Evolutionary conservation across 2,797 vertebrate species (phyloP).

Genomic region (Cyprinodon diabolis): DNA sequence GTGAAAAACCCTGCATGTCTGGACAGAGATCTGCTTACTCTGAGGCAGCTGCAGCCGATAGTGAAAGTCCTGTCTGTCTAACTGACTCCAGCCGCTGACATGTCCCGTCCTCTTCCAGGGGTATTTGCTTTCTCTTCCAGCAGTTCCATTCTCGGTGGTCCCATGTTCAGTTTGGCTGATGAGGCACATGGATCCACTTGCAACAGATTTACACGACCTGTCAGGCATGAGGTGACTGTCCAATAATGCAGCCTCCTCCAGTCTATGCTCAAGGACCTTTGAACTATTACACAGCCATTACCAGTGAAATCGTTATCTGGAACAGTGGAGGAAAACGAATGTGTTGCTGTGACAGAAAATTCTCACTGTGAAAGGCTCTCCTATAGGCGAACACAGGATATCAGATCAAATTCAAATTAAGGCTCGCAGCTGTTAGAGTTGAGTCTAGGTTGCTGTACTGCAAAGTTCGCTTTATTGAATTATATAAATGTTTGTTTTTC

Average conservation of each 20-base stretch:
- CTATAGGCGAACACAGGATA: slow-evolving; percentile 30
- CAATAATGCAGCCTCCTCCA: slow-evolving; percentile 63
- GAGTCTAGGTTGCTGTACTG: slow-evolving; percentile 4
- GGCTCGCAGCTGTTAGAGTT: slow-evolving; percentile 29
- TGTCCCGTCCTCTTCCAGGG: slow-evolving; percentile 35
- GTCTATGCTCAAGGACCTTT: slow-evolving; percentile 59
- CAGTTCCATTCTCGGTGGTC: slow-evolving; percentile 35
- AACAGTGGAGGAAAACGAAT: slow-evolving; percentile 69
- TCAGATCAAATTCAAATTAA: slow-evolving; percentile 59
- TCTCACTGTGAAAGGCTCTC: slow-evolving; percentile 45
- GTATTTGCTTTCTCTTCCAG: slow-evolving; percentile 48
- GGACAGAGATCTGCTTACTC: slow-evolving; percentile 54
- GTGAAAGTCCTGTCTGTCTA: slow-evolving; percentile 48
- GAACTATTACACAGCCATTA: slow-evolving; percentile 68
- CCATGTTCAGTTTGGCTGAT: slow-evolving; percentile 49
- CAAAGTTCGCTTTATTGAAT: slow-evolving; percentile 18
- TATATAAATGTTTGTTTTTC: slow-evolving; percentile 9
- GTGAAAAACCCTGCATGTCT: slow-evolving; percentile 59
- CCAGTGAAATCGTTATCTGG: slow-evolving; percentile 64
- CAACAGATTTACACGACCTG: slow-evolving; percentile 58
- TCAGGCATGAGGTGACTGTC: slow-evolving; percentile 59
- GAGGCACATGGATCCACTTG: slow-evolving; percentile 43
- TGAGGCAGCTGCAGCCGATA: slow-evolving; percentile 48
- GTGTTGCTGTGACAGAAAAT: slow-evolving; percentile 62
- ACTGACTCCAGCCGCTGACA: slow-evolving; percentile 48